A percentile compares a stretch with the other conserved stretches of the same genome.
phyloP scores from a whole-genome alignment of 2,113 vertebrate species.

The Chamaetylas fuelleborni region DNA sequence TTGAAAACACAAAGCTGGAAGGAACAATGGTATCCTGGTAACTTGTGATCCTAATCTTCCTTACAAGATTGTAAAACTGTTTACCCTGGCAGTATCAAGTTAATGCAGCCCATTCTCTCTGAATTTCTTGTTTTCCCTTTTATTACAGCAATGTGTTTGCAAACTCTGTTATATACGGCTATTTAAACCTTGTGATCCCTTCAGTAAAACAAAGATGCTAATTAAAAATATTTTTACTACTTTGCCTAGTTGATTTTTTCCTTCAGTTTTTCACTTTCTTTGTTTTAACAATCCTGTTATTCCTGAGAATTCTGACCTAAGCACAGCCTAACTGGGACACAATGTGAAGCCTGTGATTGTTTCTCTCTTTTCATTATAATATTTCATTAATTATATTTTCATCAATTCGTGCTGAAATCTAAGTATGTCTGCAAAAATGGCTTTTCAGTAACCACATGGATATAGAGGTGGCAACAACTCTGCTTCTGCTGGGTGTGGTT shows the following conservation, averaged over 20 bases:
- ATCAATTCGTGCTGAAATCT: not conserved
- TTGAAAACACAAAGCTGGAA: slow-evolving; percentile 30
- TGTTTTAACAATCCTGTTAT: not conserved
- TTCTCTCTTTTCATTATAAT: not conserved
- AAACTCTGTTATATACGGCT: not conserved
- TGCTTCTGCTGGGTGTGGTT: not conserved
- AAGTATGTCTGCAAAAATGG: not conserved
- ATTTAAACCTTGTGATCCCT: not conserved
- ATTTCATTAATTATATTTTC: not conserved
- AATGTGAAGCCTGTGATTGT: not conserved
- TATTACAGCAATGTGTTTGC: not conserved
- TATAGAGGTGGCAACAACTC: not conserved
- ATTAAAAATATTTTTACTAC: not conserved
- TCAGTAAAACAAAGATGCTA: not conserved
- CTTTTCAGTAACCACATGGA: not conserved
- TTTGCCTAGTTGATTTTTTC: not conserved
- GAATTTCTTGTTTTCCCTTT: slow-evolving; percentile 8
- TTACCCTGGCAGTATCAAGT: slow-evolving; percentile 25
- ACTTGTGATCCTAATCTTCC: slow-evolving; percentile 27
- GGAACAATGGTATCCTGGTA: slow-evolving; percentile 42
- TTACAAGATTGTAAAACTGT: slow-evolving; percentile 8
- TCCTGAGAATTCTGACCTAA: not conserved
- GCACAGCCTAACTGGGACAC: not conserved
- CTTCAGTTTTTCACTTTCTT: not conserved
- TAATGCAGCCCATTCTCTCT: not conserved